phyloP scores from a whole-genome alignment of 37 sponge, comb jelly and placozoan species.

The Crambe crambe region DNA sequence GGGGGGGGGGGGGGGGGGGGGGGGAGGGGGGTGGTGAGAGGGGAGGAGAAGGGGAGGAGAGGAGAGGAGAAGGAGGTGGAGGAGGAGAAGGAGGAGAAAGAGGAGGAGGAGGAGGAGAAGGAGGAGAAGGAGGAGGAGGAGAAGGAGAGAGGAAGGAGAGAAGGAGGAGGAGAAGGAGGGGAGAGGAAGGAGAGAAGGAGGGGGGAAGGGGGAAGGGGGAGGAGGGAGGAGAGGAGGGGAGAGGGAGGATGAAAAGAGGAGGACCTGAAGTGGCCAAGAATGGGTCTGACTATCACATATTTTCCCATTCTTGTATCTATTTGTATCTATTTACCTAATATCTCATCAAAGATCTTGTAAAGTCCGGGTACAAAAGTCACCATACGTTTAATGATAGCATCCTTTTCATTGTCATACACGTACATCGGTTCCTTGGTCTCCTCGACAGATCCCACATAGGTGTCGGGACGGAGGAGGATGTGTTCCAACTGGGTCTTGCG shows the following conservation, averaged over 20 bases:
- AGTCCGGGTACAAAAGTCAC: slow-evolving; percentile 96
- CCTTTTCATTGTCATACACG: slow-evolving; percentile 79
- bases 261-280: no score
- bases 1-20: not conserved
- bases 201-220: not conserved
- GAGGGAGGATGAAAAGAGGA: not conserved
- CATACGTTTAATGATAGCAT: slow-evolving; percentile 74
- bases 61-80: no score
- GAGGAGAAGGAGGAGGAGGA: not conserved
- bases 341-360: slow-evolving; percentile 99
- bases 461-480: slow-evolving; percentile 95
- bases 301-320: no score
- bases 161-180: not conserved
- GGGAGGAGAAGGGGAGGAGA: no score
- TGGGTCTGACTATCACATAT: no score
- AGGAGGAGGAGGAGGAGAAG: no score
- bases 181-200: not conserved
- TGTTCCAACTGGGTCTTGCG: slow-evolving; percentile 95
- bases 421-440: slow-evolving; percentile 88
- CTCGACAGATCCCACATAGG: slow-evolving; percentile 94
- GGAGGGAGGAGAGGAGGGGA: no score
- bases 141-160: not conserved
- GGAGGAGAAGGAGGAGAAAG: no score
- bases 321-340: slow-evolving; percentile 79
- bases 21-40: not conserved